A percentile compares a stretch with the other conserved stretches of the same genome.
Conservation (phyloP, 1,140 invertebrate genomes). For the Drosophila pandora region DNA sequence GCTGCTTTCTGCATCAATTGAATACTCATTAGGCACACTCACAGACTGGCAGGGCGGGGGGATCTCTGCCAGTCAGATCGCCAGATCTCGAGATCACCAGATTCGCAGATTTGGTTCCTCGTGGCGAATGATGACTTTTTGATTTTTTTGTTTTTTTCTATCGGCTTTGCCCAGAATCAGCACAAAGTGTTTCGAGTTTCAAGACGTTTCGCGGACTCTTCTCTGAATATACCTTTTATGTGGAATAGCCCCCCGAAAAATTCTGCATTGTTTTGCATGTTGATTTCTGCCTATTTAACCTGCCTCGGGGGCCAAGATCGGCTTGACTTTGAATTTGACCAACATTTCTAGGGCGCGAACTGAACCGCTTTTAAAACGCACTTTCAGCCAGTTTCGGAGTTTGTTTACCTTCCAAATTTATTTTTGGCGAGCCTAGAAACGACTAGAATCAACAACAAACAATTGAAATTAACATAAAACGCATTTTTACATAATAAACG, state of each 20-base stretch:
- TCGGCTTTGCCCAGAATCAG: slow-evolving; percentile 52
- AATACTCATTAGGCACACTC: slow-evolving; percentile 80
- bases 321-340: slow-evolving; percentile 19
- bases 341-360: slow-evolving; percentile 11
- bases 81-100: slow-evolving; percentile 21
- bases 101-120: slow-evolving; percentile 47
- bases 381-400: slow-evolving; percentile 13
- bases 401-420: slow-evolving; percentile 6
- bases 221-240: slow-evolving; percentile 14
- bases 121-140: slow-evolving; percentile 74
- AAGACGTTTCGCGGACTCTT: slow-evolving; percentile 31
- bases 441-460: slow-evolving; percentile 17
- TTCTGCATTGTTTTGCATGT: slow-evolving; percentile 50
- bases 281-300: slow-evolving; percentile 45
- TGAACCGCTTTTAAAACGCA: slow-evolving; percentile 11
- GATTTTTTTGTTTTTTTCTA: slow-evolving; percentile 42
- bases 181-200: slow-evolving; percentile 58
- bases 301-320: slow-evolving; percentile 17
- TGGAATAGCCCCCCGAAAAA: slow-evolving; percentile 3
- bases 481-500: slow-evolving; percentile 60
- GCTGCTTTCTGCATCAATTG: slow-evolving; percentile 73
- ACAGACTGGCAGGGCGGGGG: slow-evolving; percentile 23
- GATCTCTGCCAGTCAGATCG: slow-evolving; percentile 22
- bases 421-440: not conserved
- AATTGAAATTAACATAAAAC: slow-evolving; percentile 54